Evolutionary conservation across 2,888 invertebrate species (phyloP), one percentile per base, ranked within the genome.

Genomic region (Ophioninae sp.): DNA sequence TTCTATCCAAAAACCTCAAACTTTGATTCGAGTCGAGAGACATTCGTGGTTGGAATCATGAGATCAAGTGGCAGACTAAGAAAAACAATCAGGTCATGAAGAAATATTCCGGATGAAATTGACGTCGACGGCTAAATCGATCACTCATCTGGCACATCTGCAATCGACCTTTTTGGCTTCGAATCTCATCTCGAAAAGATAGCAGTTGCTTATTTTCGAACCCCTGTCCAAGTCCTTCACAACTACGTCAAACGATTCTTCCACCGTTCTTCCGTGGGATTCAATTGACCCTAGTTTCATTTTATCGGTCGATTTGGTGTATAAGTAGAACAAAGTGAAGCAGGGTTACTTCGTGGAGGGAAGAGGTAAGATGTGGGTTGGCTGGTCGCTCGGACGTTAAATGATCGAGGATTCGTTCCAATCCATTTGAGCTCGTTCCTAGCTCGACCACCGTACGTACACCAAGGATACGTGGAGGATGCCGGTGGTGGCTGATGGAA

Each of bases 341-440:
- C 37, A 37, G 23, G 37, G 56, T 37, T 9, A 63, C 74, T 37
- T 20, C 37, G 22, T 39, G 17, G 17, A 59, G 67, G 64, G 78
- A 22, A 73, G 23, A 51, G 23, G 39, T n/a, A 41, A 17, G 44
- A 63, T 65, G 23, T 72, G 78, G 63, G 56, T 79, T 59, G 73
- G 73, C 73, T 79, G 69, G 61, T 61, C 64, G 51, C 51, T 59
- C 67, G 81, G 63, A 75, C 77, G 81, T 82, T 83, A 83, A 86
- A 85, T 79, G 82, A 72, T 85, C 76, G 73, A 44, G 79, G 65
- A 83, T 81, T 68, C 73, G 79, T 86, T 86, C 81, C 86, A 83
- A 81, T 84, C 85, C 84, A 85, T 86, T 86, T 86, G 83, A 79
- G 81, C 81, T 78, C 78, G 73, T 75, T 85, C 71, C 79, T 78